Percentiles rank a stretch among this genome's conserved stretches.
These are phyloP conservation scores for Probosciger aterrimus DNA, from an alignment of 2,113 vertebrate genomes.

Conservation along the genomic window DNA sequence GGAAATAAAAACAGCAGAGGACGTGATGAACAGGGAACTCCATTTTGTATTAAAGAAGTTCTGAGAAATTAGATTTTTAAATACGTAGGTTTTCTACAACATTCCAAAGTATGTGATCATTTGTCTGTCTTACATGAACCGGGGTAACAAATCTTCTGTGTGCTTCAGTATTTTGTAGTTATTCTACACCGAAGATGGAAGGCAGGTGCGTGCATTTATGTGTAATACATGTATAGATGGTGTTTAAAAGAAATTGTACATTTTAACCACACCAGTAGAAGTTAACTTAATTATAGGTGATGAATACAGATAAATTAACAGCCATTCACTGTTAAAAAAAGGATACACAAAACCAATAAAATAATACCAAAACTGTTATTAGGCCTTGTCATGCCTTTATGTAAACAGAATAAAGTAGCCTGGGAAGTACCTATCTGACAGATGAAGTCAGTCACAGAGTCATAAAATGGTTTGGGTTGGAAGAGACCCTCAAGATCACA, in stretches of 20 bases:
- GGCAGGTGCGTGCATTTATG: background rate
- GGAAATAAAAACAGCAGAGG: background rate
- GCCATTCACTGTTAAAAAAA: background rate
- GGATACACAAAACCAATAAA: background rate
- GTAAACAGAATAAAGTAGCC: background rate
- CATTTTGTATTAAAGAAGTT: background rate
- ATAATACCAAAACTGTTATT: background rate
- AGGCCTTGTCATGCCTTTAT: background rate
- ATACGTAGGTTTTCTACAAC: background rate
- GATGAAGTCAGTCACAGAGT: background rate
- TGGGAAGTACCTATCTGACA: background rate
- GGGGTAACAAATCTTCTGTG: background rate
- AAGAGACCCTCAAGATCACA: background rate
- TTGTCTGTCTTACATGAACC: background rate
- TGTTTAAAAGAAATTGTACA: background rate
- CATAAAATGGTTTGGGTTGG: background rate
- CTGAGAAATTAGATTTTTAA: background rate
- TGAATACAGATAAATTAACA: background rate
- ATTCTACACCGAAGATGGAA: background rate
- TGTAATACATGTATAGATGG: rapidly evolving
- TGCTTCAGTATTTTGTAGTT: background rate
- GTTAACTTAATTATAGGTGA: background rate
- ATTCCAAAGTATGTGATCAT: background rate
- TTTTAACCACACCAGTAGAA: background rate
- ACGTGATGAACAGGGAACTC: background rate